Percentiles rank a stretch among this genome's conserved stretches.
Evolutionary conservation across 23 tunicate genomes (phyloP).

Genomic region (Trididemnum miniatum): DNA sequence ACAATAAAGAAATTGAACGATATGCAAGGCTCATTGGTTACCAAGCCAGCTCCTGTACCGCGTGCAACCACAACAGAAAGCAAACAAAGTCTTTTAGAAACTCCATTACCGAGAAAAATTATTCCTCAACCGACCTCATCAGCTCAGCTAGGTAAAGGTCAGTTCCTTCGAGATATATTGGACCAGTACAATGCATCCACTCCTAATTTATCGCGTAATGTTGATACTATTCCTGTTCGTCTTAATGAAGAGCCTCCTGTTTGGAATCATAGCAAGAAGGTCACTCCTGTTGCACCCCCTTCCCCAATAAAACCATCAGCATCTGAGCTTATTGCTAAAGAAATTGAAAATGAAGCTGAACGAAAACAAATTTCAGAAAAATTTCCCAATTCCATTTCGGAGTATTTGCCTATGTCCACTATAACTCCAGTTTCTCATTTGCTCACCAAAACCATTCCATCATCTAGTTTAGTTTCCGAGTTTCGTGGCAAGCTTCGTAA

Average conservation of each 20-base stretch:
- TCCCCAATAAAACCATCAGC: conserved; percentile 22
- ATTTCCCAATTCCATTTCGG: conserved; percentile 59
- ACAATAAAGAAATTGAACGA: conserved; percentile 22
- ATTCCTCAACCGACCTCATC: conserved; percentile 4
- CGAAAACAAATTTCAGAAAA: conserved; percentile 38
- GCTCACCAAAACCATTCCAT: conserved; percentile 18
- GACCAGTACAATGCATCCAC: conserved; percentile 36
- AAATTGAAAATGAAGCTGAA: conserved; percentile 52
- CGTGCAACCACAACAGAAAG: background rate
- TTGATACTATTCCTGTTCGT: conserved; percentile 8
- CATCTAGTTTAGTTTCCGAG: conserved; percentile 26
- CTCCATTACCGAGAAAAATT: conserved; percentile 25
- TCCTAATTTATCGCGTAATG: conserved; percentile 11
- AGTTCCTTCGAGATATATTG: conserved; percentile 35
- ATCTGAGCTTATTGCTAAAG: conserved; percentile 11
- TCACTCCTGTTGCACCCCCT: background rate
- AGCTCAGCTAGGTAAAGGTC: background rate
- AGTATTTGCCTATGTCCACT: conserved; percentile 31
- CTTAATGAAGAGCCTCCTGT: background rate
- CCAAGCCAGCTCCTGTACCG: background rate
- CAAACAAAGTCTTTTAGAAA: background rate
- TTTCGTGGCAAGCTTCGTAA: conserved; percentile 34
- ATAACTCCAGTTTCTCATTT: conserved; percentile 10
- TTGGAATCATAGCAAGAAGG: background rate
- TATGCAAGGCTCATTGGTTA: background rate